Conservation (phyloP, 2,888 invertebrate genomes). For the Zaprionus bogoriensis region DNA sequence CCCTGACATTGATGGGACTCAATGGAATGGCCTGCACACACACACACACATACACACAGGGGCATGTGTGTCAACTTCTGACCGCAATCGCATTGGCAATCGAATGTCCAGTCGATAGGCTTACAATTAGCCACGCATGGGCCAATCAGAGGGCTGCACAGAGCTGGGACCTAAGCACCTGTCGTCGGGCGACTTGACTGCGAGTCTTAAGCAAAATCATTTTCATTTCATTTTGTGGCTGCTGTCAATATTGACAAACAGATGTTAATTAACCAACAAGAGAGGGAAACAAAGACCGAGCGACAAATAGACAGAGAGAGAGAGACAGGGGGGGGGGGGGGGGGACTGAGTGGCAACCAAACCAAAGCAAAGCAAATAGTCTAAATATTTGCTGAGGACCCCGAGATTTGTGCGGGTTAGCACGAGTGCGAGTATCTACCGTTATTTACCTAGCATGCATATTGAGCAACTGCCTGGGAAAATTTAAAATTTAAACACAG, state of each 20-base stretch:
- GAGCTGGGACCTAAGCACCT: slow-evolving; percentile 14
- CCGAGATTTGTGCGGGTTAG: slow-evolving; percentile 10
- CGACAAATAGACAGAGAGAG: background rate
- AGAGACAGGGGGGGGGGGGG: too few species aligned
- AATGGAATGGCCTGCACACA: background rate
- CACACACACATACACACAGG: background rate
- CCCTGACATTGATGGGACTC: background rate
- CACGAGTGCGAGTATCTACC: background rate
- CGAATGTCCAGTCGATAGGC: slow-evolving; percentile 35
- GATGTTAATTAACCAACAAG: slow-evolving; percentile 57
- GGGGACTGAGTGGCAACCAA: too few species aligned
- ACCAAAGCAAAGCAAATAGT: slow-evolving; percentile 15
- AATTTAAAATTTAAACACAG: slow-evolving; percentile 31
- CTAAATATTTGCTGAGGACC: slow-evolving; percentile 19
- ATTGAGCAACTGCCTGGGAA: slow-evolving; percentile 1
- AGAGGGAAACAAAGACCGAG: background rate
- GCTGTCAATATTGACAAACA: slow-evolving; percentile 57
- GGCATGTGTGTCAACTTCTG: background rate
- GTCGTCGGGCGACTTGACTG: slow-evolving; percentile 15
- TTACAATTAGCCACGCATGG: slow-evolving; percentile 36
- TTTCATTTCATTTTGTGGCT: slow-evolving; percentile 30
- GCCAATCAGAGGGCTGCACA: background rate
- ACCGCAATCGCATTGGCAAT: slow-evolving; percentile 16
- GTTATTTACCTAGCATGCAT: background rate
- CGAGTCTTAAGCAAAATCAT: slow-evolving; percentile 21